A percentile compares a stretch with the other conserved stretches of the same genome.
Evolutionary conservation across 2,888 invertebrate species (phyloP).

Genomic region (Ornithoptera priamus): DNA sequence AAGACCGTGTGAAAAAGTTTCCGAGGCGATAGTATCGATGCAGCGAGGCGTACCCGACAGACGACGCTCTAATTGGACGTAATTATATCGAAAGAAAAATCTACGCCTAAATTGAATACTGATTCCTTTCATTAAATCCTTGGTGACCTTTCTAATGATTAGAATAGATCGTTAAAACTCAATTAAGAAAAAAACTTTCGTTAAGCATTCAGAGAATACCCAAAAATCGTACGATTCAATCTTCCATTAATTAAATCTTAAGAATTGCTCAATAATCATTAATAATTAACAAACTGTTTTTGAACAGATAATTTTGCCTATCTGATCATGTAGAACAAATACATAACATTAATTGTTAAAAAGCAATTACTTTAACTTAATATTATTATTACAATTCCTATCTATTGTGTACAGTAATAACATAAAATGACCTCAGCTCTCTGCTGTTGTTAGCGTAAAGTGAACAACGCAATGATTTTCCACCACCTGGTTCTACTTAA

Average conservation of each 20-base stretch:
- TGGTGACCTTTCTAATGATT: conserved; percentile 24
- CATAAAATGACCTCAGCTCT: too few relatives aligned
- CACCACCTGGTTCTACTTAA: neutral
- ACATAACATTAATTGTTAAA: too few relatives aligned
- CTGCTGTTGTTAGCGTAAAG: too few relatives aligned
- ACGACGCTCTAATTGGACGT: conserved; percentile 50
- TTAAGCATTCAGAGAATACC: neutral
- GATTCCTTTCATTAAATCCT: conserved; percentile 30
- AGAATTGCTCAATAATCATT: conserved; percentile 31
- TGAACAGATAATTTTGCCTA: too few relatives aligned
- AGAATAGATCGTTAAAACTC: conserved; percentile 21
- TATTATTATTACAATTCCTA: too few relatives aligned
- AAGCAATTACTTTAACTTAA: too few relatives aligned
- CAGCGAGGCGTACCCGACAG: conserved; percentile 49
- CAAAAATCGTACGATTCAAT: conserved; percentile 1
- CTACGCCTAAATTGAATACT: conserved; percentile 30
- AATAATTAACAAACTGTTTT: conserved; percentile 24
- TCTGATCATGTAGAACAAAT: too few relatives aligned
- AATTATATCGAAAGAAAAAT: conserved; percentile 44
- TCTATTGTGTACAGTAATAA: too few relatives aligned
- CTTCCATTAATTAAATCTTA: conserved; percentile 11
- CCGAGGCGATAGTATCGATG: conserved; percentile 49
- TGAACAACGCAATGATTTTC: too few relatives aligned
- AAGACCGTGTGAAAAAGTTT: conserved; percentile 60
- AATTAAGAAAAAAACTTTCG: conserved; percentile 5